These are phyloP conservation scores for Polyommatus iphigenia DNA, from an alignment of 2,888 invertebrate genomes.

Conservation along the genomic window DNA sequence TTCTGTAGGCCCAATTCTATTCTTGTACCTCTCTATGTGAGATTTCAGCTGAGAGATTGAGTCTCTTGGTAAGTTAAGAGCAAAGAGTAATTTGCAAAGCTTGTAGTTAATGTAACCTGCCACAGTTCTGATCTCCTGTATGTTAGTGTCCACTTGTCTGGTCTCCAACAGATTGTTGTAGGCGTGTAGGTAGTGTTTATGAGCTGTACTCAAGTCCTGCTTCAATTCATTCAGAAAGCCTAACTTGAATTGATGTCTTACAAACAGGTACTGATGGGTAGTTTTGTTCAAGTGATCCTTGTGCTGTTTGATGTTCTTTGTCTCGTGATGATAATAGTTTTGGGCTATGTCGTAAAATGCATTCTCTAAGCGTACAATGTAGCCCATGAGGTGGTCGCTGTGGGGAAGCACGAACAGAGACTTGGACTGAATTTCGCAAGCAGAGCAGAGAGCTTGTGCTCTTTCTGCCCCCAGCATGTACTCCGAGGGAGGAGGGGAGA, in stretches of 20 bases:
- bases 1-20: conserved; percentile 89
- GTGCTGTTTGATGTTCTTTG: conserved; percentile 92
- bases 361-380: conserved; percentile 90
- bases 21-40: conserved; percentile 94
- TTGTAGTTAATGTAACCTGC: conserved; percentile 98
- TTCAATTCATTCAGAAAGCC: conserved; percentile 96
- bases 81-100: conserved; percentile 94
- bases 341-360: conserved; percentile 96
- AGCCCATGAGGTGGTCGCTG: conserved; percentile 91
- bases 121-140: conserved; percentile 95
- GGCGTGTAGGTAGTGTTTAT: conserved; percentile 93
- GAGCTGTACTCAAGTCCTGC: conserved; percentile 92
- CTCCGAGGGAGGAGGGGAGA: conserved; percentile 88
- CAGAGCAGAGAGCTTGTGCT: conserved; percentile 93
- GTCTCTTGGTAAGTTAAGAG: conserved; percentile 93
- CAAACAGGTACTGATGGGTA: conserved; percentile 94
- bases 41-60: conserved; percentile 96
- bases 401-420: conserved; percentile 95
- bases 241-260: conserved; percentile 98
- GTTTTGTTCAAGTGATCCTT: conserved; percentile 94
- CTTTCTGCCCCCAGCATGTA: conserved; percentile 93
- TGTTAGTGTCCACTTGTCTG: conserved; percentile 92
- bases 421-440: conserved; percentile 95
- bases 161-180: conserved; percentile 95
- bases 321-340: conserved; percentile 94